Evolutionary conservation across 2,113 vertebrate species (phyloP), one percentile per base, ranked within the genome.

Genomic region (Thunnus thynnus): DNA sequence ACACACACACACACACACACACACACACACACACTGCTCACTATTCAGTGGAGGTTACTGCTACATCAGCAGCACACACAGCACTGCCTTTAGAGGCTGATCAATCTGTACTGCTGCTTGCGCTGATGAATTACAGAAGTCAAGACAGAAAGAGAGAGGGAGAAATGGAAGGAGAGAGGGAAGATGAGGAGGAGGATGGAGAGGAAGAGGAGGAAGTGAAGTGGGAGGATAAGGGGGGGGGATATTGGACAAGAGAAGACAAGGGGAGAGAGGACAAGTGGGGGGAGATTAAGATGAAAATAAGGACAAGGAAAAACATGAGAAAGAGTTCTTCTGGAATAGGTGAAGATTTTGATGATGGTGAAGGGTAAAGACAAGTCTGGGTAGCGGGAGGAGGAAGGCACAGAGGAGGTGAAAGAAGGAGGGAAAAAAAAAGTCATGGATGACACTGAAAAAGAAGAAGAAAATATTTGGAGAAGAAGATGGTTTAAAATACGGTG

Each of bases 61-160:
- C 95, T 89, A 94, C 94, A 95, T 95, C 94, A 27, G 95, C 94
- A 94, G 92, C 94, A 88, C 91, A 78, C 91, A 93, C 89, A 85
- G 86, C 91, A 32, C 62, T 83, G 91, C 95, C 90, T 74, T 94
- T 92, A 96, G 95, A 95, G 96, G 83, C 89, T 95, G 96, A 97
- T 98, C 96, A 94, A 97, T 98, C 96, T 91, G 77, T 25, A 84
- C 90, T 85, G 80, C 90, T 73, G 92, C 89, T 90, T 84, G 88
- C 91, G 69, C 93, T 96, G 96, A 97, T 97, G 95, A 96, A 97
- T 97, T 96, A 94, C 95, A 93, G 89, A 78, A 93, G 89, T 94
- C 92, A 88, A 60, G 91, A 91, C 69, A 75, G 81, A 86, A 79
- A 68, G 71, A 67, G 50, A 57, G 76, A 63, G 58, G 47, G 61